A percentile compares a stretch with the other conserved stretches of the same genome.
These are phyloP conservation scores for Amphipyra berbera DNA, from an alignment of 2,888 invertebrate genomes.

Conservation along the genomic window DNA sequence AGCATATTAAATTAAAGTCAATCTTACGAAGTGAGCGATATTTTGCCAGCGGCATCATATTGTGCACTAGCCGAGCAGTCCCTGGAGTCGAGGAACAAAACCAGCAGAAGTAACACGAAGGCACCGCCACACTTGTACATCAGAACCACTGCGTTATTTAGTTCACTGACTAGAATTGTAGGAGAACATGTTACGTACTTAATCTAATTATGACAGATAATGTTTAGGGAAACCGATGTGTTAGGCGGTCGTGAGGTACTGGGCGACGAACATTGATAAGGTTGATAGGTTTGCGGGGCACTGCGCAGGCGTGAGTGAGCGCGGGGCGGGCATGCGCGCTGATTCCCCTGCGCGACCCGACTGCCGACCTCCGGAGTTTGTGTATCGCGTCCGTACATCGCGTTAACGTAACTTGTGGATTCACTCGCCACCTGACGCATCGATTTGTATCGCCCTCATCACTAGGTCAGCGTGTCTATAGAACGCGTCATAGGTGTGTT, in stretches of 20 bases:
- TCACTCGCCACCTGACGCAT: constrained; percentile 73
- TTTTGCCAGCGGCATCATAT: constrained; percentile 78
- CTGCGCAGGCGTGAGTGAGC: constrained; percentile 74
- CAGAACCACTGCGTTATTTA: constrained; percentile 77
- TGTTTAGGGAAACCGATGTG: constrained; percentile 28
- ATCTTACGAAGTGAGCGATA: constrained; percentile 85
- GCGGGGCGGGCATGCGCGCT: constrained; percentile 78
- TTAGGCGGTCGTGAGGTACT: constrained; percentile 41
- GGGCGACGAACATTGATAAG: constrained; percentile 69
- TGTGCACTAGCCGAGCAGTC: constrained; percentile 84
- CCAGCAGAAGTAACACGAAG: constrained; percentile 75
- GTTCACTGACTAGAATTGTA: constrained; percentile 63
- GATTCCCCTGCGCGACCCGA: constrained; percentile 65
- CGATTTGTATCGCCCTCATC: constrained; percentile 72
- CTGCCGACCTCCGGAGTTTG: constrained; percentile 58
- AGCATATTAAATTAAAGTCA: not conserved
- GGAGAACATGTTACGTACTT: constrained; percentile 48
- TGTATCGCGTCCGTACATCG: constrained; percentile 39
- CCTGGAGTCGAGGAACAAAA: constrained; percentile 82
- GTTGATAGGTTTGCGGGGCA: constrained; percentile 49
- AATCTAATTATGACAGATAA: constrained; percentile 57
- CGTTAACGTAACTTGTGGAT: constrained; percentile 64
- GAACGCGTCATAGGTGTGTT: constrained; percentile 26
- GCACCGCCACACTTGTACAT: constrained; percentile 83
- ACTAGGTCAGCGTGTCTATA: constrained; percentile 79